Evolutionary conservation across 2,888 invertebrate genomes (phyloP), one percentile per base, ranked within the genome.

Genomic region (Calephelis perditalis): DNA sequence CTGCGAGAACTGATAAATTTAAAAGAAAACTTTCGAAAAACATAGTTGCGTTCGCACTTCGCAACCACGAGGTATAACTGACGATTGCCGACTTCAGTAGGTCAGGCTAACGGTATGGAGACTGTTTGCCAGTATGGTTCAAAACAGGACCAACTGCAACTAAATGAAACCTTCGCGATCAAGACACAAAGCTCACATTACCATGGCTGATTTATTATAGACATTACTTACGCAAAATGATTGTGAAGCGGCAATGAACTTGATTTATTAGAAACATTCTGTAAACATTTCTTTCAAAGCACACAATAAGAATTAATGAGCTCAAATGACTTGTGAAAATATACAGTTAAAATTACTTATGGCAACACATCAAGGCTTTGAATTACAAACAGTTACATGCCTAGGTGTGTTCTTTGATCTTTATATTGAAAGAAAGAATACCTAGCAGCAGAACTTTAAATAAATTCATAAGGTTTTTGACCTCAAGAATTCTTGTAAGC

Each of bases 11-110:
- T 45, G 72, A 65, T 52, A 84, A 67, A 67, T 89, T 90, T 59
- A 90, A 72, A 35, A 86, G 71, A 62, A 86, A 81, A 77, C 86
- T 90, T 82, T 90, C 90, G 73, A 90, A 90, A 70, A 89, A 84
- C 90, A 90, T 90, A 67, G 72, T 81, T 62, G 66, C 79, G 88
- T 86, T 78, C 80, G 78, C 70, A 61, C 80, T 70, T 73, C 68
- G 65, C 77, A 74, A 70, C 73, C 74, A 68, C 74, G 71, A 67
- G 73, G 71, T 72, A 70, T 70, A 68, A 88, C 88, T 86, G 82
- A 68, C 70, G 60, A 65, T 67, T 65, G 74, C 71, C 70, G 72
- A 56, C 67, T 67, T 66, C 74, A 77, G 78, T 85, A 71, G 89
- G 89, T 83, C 86, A 79, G 71, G 75, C 72, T 86, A 88, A 87